Conservation (phyloP, 2,797 vertebrate species). For the Syngnathus rostellatus region DNA sequence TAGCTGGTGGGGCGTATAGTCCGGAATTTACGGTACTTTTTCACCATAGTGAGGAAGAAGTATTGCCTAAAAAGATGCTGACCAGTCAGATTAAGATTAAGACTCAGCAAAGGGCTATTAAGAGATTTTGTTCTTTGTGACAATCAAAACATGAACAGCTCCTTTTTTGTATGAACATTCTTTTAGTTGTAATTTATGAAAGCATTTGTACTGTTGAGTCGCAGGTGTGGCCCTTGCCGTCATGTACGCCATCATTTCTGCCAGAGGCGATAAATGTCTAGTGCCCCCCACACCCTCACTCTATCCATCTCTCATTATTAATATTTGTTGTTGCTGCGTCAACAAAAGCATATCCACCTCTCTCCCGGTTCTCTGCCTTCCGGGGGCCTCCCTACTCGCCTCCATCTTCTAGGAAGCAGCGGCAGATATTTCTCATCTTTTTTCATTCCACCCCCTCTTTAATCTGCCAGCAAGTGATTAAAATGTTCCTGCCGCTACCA, state of each 20-base stretch:
- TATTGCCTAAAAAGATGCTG: background rate
- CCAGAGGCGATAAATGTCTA: slow-evolving; percentile 21
- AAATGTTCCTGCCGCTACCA: slow-evolving; percentile 35
- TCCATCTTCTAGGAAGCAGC: slow-evolving; percentile 23
- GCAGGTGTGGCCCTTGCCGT: slow-evolving; percentile 10
- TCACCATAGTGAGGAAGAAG: background rate
- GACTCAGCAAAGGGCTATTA: background rate
- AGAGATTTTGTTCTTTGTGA: background rate
- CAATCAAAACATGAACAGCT: too few species aligned
- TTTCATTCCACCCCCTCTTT: background rate
- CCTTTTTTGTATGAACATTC: too few species aligned
- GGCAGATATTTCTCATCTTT: slow-evolving; percentile 30
- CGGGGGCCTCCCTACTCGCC: slow-evolving; percentile 13
- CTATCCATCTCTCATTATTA: slow-evolving; percentile 31
- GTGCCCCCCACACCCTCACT: background rate
- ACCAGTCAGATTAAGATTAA: background rate
- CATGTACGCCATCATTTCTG: slow-evolving; percentile 14
- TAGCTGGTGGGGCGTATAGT: too few species aligned
- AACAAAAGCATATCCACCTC: slow-evolving; percentile 15
- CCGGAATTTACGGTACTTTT: too few species aligned
- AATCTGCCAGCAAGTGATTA: slow-evolving; percentile 45
- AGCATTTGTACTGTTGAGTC: background rate
- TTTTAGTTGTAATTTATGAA: background rate
- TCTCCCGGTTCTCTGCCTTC: slow-evolving; percentile 10
- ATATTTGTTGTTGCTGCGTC: slow-evolving; percentile 24